Base-by-base conservation (phyloP, 1,140 invertebrate species). In the Drosophila chauvacae region DNA sequence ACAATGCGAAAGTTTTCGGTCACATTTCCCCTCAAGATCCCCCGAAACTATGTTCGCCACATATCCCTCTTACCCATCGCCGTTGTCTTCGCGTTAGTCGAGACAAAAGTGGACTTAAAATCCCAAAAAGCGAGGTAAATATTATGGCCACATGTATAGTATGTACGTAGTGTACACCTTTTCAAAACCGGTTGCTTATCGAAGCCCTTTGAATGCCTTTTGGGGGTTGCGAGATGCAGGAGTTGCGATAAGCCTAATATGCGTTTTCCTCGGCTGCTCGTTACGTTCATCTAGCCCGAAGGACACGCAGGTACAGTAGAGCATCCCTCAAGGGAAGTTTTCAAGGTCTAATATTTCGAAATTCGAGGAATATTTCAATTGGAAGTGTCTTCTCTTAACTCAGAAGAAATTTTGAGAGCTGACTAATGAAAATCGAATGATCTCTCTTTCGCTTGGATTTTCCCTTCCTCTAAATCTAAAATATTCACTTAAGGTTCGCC, bases 211-310 rank as follows among this genome's bases (percentile, higher is more conserved):
- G 80, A 80, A 84, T 88, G 84, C 50, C 63, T 26, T 74, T 72
- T 23, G 37, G 42, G 78, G 81, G 80, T 64, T 62, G 74, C 62
- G 58, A 88, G 85, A 88, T 88, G 85, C 85, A 88, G 80, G 77
- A 64, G 69, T 23, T 42, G 18, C 74, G 84, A 88, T 88, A 88
- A 85, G 85, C 73, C 35, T 85, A 84, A 88, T 88, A 80, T 78
- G 84, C 86, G 62, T 86, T 80, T 79, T 90, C 85, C 81, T 88
- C 57, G 72, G 71, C 81, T 82, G 71, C 81, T 90, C 85, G 90
- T 90, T 90, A 90, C 68, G 78, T 55, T 30, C 26, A 37, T 35
- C 57, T 51, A 41, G 28, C 18, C 50, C 33, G 41, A 45, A 68
- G 48, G 66, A 70, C 33, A 39, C 48, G 9, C 62, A 68, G 65